Conservation (phyloP, 2,113 vertebrate genomes). For the Peromyscus leucopus region DNA sequence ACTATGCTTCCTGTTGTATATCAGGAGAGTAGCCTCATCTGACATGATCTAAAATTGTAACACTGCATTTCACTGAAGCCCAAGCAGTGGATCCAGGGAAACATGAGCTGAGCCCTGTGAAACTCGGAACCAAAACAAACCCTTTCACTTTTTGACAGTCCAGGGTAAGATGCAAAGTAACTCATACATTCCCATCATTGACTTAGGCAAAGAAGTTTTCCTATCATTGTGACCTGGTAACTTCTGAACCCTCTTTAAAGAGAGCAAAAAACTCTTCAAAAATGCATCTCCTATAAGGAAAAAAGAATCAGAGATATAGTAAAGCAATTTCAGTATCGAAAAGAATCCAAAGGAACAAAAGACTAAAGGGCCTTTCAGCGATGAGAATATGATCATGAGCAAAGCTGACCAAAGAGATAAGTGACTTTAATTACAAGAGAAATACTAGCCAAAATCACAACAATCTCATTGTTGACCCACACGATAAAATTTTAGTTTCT, state of each 20-base stretch:
- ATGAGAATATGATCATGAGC: background rate
- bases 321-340: background rate
- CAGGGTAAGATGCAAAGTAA: background rate
- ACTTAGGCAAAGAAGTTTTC: background rate
- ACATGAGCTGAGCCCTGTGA: background rate
- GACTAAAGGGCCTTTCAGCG: background rate
- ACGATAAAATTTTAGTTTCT: background rate
- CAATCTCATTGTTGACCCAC: background rate
- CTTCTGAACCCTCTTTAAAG: background rate
- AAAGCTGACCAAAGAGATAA: background rate
- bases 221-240: background rate
- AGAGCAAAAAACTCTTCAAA: background rate
- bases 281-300: background rate
- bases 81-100: background rate
- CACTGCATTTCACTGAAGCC: fast-evolving
- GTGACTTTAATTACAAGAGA: background rate
- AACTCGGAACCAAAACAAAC: background rate
- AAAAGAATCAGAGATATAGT: background rate
- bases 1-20: background rate
- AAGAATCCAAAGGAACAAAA: background rate
- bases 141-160: too few species aligned
- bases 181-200: too few species aligned
- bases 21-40: background rate
- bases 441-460: background rate
- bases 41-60: background rate